Conservation (phyloP, 2,113 vertebrate genomes). For the Bos javanicus region DNA sequence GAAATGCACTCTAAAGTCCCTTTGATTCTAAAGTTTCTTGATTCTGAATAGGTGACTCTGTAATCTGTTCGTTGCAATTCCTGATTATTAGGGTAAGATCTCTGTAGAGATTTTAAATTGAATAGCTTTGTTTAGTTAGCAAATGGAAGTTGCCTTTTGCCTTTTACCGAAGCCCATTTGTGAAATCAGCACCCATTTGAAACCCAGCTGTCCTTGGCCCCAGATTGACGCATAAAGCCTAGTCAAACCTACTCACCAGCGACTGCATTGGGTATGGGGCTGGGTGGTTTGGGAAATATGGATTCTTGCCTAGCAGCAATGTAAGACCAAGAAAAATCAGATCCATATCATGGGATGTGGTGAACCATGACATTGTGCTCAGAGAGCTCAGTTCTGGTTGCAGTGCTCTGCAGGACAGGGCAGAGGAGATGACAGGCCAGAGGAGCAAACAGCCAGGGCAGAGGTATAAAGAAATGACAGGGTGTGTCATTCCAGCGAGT, state of each 20-base stretch:
- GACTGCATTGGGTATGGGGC: neutral
- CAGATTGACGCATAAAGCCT: neutral
- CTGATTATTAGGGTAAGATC: neutral
- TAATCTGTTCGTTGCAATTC: neutral
- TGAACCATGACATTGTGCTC: neutral
- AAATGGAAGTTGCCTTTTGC: neutral
- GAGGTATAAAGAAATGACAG: neutral
- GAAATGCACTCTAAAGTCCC: neutral
- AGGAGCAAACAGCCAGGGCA: neutral
- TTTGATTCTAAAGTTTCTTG: neutral
- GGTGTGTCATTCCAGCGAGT: neutral
- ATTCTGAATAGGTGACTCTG: neutral
- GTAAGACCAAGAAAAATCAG: neutral
- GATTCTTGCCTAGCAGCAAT: neutral
- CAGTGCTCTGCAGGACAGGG: neutral
- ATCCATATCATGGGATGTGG: neutral
- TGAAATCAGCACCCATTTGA: neutral
- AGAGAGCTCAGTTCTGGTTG: neutral
- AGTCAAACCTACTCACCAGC: neutral
- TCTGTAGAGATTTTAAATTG: slow-evolving; percentile 1
- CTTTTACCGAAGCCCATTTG: neutral
- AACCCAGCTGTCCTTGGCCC: neutral
- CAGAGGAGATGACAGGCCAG: neutral
- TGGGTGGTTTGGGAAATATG: neutral
- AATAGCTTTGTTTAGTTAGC: neutral